Percentiles rank a stretch among this genome's conserved stretches.
Conservation (phyloP, 2,797 vertebrate species). For the Enteromius trimaculatus region DNA sequence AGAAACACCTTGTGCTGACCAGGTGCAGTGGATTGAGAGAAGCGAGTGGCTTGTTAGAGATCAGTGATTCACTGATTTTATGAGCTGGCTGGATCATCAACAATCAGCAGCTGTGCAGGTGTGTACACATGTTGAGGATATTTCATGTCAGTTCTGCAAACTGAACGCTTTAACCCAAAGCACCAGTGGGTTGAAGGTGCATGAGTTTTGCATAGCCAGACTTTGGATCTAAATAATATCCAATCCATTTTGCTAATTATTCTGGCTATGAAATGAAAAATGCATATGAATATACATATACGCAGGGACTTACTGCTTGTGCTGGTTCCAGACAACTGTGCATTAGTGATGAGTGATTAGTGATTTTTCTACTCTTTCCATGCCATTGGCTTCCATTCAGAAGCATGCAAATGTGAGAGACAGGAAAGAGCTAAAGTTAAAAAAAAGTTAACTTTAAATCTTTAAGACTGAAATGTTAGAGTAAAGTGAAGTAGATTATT, state of each 20-base stretch:
- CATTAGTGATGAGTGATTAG: not conserved
- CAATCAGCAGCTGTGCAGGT: constrained; percentile 23
- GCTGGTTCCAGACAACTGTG: not conserved
- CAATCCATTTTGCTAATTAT: not conserved
- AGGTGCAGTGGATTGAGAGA: constrained; percentile 21
- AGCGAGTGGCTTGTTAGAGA: constrained; percentile 36
- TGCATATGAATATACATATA: not conserved
- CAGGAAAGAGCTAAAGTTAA: too few species aligned
- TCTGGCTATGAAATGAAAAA: not conserved
- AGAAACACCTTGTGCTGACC: constrained; percentile 32
- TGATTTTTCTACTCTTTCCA: not conserved
- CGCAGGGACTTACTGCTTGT: not conserved
- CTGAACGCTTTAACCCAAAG: not conserved
- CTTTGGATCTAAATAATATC: not conserved
- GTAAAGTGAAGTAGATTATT: not conserved
- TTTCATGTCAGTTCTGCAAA: constrained; percentile 27
- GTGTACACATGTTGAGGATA: constrained; percentile 4
- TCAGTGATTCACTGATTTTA: constrained; percentile 40
- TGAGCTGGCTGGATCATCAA: constrained; percentile 20
- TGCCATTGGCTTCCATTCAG: not conserved
- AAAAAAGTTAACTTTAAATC: not conserved
- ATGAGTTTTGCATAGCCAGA: not conserved
- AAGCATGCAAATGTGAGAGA: not conserved
- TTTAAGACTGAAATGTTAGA: not conserved
- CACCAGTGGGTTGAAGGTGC: not conserved